A percentile compares a stretch with the other conserved stretches of the same genome.
Conservation (phyloP, 2,888 invertebrate genomes). For the Caenorhabditis sulstoni region DNA sequence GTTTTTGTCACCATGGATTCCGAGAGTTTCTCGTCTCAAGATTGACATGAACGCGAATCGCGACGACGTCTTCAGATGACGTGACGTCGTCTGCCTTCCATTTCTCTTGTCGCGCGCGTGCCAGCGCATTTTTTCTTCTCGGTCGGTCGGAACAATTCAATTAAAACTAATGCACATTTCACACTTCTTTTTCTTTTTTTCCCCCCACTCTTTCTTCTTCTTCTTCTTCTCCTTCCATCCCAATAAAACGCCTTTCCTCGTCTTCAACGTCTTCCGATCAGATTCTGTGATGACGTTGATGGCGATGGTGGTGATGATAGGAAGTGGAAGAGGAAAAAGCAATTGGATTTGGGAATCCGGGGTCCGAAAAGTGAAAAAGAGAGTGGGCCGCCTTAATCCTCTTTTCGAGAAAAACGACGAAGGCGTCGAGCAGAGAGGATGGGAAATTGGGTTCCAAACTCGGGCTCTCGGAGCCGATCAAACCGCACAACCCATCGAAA, state of each 20-base stretch:
- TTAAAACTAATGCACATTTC: constrained; percentile 49
- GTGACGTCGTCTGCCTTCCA: constrained; percentile 14
- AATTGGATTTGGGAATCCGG: constrained; percentile 31
- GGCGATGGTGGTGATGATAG: background rate
- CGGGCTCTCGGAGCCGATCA: no score
- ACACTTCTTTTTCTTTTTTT: no score
- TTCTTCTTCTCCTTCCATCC: constrained; percentile 17
- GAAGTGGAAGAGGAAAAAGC: constrained; percentile 43
- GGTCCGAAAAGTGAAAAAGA: background rate
- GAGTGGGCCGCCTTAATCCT: constrained; percentile 5
- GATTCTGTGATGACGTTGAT: constrained; percentile 25
- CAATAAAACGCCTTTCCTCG: background rate
- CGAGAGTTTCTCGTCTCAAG: no score
- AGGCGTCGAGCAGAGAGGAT: no score
- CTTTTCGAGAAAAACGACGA: constrained; percentile 6
- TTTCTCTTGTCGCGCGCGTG: constrained; percentile 1
- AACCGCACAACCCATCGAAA: no score
- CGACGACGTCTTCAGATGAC: background rate
- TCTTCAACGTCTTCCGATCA: constrained; percentile 15
- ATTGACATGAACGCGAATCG: no score
- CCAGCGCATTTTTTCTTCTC: constrained; percentile 11
- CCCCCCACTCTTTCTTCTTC: background rate
- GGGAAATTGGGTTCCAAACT: no score
- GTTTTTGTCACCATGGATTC: no score
- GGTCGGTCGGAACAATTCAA: constrained; percentile 54